Evolutionary conservation across 2,888 invertebrate species (phyloP), one percentile per base, ranked within the genome.

Genomic region (Pristionchus arcanus): DNA sequence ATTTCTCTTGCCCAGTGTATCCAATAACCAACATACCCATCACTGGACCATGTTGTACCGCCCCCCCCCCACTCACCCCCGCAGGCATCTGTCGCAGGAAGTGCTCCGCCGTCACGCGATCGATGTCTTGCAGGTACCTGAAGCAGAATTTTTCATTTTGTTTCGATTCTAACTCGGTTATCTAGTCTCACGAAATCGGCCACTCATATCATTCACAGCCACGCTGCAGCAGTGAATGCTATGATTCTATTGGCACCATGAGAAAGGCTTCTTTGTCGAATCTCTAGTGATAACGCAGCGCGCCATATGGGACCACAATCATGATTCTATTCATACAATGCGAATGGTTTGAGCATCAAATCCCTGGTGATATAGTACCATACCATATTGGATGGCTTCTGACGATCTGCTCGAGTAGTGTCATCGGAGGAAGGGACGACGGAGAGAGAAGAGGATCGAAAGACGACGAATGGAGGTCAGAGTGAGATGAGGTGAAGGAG

Each of bases 341-440:
- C 9, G 9, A 49, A 49, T 49, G 11, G 13, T n/a, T n/a, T n/a
- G n/a, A n/a, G n/a, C n/a, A 13, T 49, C 42, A 13, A 9, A 9
- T 49, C 42, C 13, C 9, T 49, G 13, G 42, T 49, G 42, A 59
- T 59, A 25, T 19, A 21, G 59, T 5, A 59, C 19, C 21, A 42
- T 4, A 92, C 98, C 98, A 98, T 94, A 98, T 97, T 77, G 98
- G 97, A 96, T 98, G 98, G 59, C 98, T 97, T 92, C 98, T 97
- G 95, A 98, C 97, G 93, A 98, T 96, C 92, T 98, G 96, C 95
- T 98, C 98, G 95, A 97, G 90, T 49, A 92, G 89, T 16, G 92
- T 90, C n/a, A 92, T 90, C 28, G 90, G 87, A n/a, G 74, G 88
- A 19, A 63, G 74, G 28, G 88, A 68, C n/a, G 84, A 77, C 9